These are phyloP conservation scores for Neoscelio sp. DNA, from an alignment of 2,888 invertebrate genomes.

Conservation along the genomic window DNA sequence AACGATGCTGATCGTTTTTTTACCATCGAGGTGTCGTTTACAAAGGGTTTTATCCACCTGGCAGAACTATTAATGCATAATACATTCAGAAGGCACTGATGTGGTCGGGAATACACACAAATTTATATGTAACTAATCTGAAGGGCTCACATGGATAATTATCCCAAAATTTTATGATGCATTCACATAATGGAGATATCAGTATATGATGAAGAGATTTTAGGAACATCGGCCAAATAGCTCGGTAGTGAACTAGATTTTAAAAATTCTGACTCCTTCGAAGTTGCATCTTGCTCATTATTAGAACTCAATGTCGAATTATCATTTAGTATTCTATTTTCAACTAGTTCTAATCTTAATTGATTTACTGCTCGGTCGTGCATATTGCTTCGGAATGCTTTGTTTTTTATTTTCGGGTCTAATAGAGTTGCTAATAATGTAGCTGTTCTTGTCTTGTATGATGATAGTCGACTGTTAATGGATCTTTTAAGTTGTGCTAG, in stretches of 20 bases:
- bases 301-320: too few species aligned
- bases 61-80: too few species aligned
- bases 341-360: neutral
- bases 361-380: slow-evolving; percentile 2
- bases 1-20: too few species aligned
- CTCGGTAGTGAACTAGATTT: slow-evolving; percentile 5
- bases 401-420: slow-evolving; percentile 14
- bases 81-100: slow-evolving; percentile 22
- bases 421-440: slow-evolving; percentile 19
- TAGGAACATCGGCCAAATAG: slow-evolving; percentile 1
- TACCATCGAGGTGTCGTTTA: too few species aligned
- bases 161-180: slow-evolving; percentile 5
- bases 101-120: slow-evolving; percentile 20
- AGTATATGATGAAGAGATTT: slow-evolving; percentile 3
- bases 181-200: too few species aligned
- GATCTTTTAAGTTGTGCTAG: neutral
- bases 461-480: neutral
- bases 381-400: neutral
- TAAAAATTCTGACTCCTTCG: neutral
- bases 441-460: slow-evolving; percentile 10
- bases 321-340: neutral
- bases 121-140: slow-evolving; percentile 2
- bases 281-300: too few species aligned
- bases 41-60: too few species aligned
- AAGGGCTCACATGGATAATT: slow-evolving; percentile 12